Evolutionary conservation across 2,888 invertebrate species (phyloP), one percentile per base, ranked within the genome.

Genomic region (Atrina japonica): DNA sequence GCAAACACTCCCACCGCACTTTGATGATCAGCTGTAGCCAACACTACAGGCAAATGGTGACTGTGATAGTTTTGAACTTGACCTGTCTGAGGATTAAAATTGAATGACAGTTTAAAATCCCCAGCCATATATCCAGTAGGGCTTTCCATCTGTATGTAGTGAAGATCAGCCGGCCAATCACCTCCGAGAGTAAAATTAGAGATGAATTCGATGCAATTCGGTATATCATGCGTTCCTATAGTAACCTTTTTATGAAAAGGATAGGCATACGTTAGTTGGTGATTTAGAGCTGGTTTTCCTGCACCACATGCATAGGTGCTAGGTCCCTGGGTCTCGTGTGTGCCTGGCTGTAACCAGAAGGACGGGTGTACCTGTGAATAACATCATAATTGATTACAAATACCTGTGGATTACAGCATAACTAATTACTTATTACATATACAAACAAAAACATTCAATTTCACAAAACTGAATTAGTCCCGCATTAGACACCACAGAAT

Each of bases 1-100:
- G 77, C 60, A 30, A 67, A 80, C n/a, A 73, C 74, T 1, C 80
- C 78, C 64, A 81, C 67, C 5, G 78, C 78, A 40, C 71, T 67
- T 16, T 59, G 61, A n/a, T 73, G 61, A 60, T 77, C 76, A 7
- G 47, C 27, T 9, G 80, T 75, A 9, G 72, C 64, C 27, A 75
- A 41, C 11, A 78, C 68, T 1, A 72, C 41, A 0, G 80, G 80
- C 23, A 59, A 55, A 14, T 27, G 40, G 55, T 47, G 65, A 7
- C 43, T 66, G 21, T 73, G 52, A 21, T 71, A 64, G 18, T 45
- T 40, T 21, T 67, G 61, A 3, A 72, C 45, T 1, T 69, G 60
- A 14, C 53, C 29, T 0, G 66, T 74, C 1, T 27, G 9, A 3
- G 60, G 56, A 53, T 77, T 74, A 16, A 72, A 73, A 27, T 69